Percentiles rank a stretch among this genome's conserved stretches.
These are phyloP conservation scores for Tetranychus truncatus DNA, from an alignment of 2,888 invertebrate genomes.

Conservation along the genomic window DNA sequence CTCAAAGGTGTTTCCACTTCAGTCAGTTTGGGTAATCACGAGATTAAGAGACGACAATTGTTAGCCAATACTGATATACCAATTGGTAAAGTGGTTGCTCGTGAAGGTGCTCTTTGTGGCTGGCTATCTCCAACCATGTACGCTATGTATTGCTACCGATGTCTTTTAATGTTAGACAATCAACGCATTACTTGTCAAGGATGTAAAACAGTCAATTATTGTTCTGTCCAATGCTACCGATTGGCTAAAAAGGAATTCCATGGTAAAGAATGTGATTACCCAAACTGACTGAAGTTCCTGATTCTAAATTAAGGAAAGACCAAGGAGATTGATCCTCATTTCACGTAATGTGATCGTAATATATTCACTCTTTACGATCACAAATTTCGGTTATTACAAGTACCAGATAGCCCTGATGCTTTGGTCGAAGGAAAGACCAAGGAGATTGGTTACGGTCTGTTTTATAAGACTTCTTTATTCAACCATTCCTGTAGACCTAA, in stretches of 20 bases:
- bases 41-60: not conserved
- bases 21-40: not conserved
- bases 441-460: constrained; percentile 6
- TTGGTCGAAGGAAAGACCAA: not conserved
- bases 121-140: not conserved
- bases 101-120: not conserved
- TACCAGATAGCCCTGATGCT: not conserved
- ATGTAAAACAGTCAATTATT: not conserved
- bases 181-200: not conserved
- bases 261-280: not conserved
- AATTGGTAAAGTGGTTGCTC: not conserved
- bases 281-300: no score
- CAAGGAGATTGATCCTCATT: not conserved
- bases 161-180: not conserved
- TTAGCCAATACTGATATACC: not conserved
- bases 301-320: no score
- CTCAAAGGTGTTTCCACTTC: not conserved
- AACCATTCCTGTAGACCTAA: constrained; percentile 22
- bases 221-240: not conserved
- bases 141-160: not conserved
- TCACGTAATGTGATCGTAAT: no score
- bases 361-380: constrained; percentile 6
- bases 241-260: not conserved
- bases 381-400: not conserved
- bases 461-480: constrained; percentile 12